Conservation (phyloP, 2,888 invertebrate genomes). For the Diadegma fenestrale region DNA sequence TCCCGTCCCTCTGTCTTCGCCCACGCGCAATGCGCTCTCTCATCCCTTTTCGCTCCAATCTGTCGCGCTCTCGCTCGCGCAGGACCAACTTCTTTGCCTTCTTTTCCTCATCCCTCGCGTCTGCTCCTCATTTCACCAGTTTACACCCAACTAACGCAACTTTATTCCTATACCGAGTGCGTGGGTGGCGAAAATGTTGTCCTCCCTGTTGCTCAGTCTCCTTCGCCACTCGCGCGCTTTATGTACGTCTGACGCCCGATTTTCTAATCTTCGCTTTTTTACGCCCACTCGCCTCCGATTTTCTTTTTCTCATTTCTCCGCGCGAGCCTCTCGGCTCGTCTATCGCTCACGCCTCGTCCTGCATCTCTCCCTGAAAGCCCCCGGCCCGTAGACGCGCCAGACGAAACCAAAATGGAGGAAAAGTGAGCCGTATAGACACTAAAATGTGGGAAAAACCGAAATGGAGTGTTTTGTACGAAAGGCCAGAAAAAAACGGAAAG, state of each 20-base stretch:
- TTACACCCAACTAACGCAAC: conserved; percentile 66
- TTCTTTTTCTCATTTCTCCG: conserved; percentile 52
- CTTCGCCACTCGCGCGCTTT: conserved; percentile 53
- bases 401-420: conserved; percentile 37
- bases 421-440: conserved; percentile 7
- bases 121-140: conserved; percentile 61
- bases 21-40: not conserved
- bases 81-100: conserved; percentile 43
- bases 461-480: not conserved
- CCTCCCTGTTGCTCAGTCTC: conserved; percentile 59
- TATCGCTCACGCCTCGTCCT: conserved; percentile 27
- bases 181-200: conserved; percentile 32
- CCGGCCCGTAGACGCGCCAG: conserved; percentile 60
- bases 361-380: conserved; percentile 2
- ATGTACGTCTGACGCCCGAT: conserved; percentile 35
- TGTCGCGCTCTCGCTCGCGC: conserved; percentile 52
- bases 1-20: not conserved
- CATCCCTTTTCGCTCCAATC: conserved; percentile 5
- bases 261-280: conserved; percentile 35
- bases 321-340: conserved; percentile 30
- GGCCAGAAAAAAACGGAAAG: conserved; percentile 22
- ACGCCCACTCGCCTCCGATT: conserved; percentile 20
- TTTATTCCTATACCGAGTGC: conserved; percentile 51
- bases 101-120: conserved; percentile 37
- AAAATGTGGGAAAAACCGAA: conserved; percentile 47